A percentile compares a stretch with the other conserved stretches of the same genome.
phyloP scores from a whole-genome alignment of 2,888 invertebrate species.

The Phyto melanocephala region DNA sequence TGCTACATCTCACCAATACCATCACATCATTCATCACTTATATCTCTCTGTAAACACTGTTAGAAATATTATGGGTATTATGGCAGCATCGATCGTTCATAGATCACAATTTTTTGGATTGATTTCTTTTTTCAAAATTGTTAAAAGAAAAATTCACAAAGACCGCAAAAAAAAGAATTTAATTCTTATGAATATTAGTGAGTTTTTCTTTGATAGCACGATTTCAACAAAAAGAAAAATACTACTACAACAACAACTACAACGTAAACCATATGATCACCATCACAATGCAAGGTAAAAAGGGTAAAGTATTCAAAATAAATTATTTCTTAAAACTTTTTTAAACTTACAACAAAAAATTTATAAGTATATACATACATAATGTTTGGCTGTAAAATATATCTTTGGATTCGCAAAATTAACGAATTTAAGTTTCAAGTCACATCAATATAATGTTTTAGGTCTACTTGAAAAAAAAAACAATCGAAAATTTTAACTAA shows the following conservation, averaged over 20 bases:
- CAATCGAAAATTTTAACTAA: conserved; percentile 40
- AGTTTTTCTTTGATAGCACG: conserved; percentile 43
- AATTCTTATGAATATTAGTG: conserved; percentile 31
- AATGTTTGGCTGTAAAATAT: conserved; percentile 48
- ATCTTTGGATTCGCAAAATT: conserved; percentile 51
- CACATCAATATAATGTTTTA: conserved; percentile 22
- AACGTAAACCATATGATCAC: background rate
- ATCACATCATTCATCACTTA: background rate
- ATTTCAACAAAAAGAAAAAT: conserved; percentile 14
- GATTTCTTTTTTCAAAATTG: conserved; percentile 62
- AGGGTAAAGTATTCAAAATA: conserved; percentile 58
- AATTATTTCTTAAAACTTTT: background rate
- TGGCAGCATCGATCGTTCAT: conserved; percentile 57
- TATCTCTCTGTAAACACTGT: conserved; percentile 14
- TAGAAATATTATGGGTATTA: conserved; percentile 57
- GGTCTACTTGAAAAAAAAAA: conserved; percentile 12
- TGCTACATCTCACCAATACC: background rate
- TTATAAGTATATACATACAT: conserved; percentile 6
- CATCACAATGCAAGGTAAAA: background rate
- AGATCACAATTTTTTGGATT: conserved; percentile 62
- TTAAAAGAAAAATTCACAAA: conserved; percentile 53
- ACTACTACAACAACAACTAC: conserved; percentile 6
- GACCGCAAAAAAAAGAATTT: background rate
- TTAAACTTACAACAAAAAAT: conserved; percentile 23
- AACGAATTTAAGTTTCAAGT: conserved; percentile 48